Conservation (phyloP, 2,888 invertebrate species). For the Cantharis lateralis region DNA sequence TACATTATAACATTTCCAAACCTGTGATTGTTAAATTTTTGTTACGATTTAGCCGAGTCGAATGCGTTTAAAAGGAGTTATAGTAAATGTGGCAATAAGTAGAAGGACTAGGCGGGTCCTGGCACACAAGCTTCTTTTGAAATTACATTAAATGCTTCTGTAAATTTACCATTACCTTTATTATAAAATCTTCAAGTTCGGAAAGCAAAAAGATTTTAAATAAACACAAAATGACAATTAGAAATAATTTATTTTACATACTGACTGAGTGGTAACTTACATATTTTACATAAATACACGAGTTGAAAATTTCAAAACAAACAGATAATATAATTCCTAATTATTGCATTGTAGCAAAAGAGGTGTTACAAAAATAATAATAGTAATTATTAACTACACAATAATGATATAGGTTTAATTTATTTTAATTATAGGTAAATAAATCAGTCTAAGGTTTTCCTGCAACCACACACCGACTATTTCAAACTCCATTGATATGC, state of each 20-base stretch:
- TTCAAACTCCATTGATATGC: conserved; percentile 15
- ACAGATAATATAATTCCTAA: background rate
- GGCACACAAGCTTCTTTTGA: too few species aligned
- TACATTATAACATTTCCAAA: too few species aligned
- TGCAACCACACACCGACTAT: conserved; percentile 6
- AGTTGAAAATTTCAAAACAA: conserved; percentile 13
- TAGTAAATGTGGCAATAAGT: too few species aligned
- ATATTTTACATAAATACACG: conserved; percentile 36
- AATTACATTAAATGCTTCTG: too few species aligned
- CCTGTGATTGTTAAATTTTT: too few species aligned
- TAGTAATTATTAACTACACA: background rate
- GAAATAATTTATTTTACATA: conserved; percentile 36
- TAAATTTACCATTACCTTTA: too few species aligned
- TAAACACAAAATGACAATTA: conserved; percentile 28
- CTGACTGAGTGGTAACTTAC: conserved; percentile 35
- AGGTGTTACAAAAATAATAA: background rate
- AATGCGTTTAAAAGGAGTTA: too few species aligned
- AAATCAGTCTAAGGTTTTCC: conserved; percentile 12
- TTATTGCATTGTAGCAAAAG: background rate
- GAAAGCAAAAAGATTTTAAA: background rate
- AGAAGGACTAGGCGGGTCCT: too few species aligned
- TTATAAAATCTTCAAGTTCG: too few species aligned
- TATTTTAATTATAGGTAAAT: conserved; percentile 3
- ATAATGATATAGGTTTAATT: background rate
- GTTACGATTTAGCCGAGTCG: too few species aligned